A percentile compares a stretch with the other conserved stretches of the same genome.
These are phyloP conservation scores for Pseudochirops cupreus DNA, from an alignment of 2,797 vertebrate species.

Conservation along the genomic window DNA sequence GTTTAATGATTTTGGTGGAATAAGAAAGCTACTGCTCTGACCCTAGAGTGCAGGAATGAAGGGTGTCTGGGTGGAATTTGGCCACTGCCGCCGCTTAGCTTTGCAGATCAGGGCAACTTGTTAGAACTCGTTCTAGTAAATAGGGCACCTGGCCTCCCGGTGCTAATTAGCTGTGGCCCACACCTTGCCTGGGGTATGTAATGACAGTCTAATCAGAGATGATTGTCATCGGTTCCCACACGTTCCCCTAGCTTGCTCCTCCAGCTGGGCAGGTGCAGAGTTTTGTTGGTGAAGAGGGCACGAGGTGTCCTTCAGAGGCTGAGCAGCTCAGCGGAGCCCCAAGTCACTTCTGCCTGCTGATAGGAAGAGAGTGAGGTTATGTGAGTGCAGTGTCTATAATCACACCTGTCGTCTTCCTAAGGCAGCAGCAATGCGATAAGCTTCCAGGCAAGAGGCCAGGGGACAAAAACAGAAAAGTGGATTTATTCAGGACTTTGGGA, in stretches of 20 bases:
- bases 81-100: constrained; percentile 22
- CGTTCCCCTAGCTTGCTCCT: constrained; percentile 49
- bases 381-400: constrained; percentile 61
- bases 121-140: constrained; percentile 57
- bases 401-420: constrained; percentile 70
- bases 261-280: constrained; percentile 43
- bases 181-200: constrained; percentile 40
- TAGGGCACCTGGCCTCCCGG: constrained; percentile 50
- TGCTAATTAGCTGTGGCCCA: constrained; percentile 71
- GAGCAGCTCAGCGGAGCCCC: constrained; percentile 67
- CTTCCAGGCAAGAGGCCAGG: constrained; percentile 69
- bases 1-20: neutral
- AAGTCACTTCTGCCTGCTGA: constrained; percentile 61
- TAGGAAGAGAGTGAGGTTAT: constrained; percentile 67
- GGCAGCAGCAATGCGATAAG: constrained; percentile 73
- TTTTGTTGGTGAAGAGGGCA: constrained; percentile 33
- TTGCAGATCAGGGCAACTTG: constrained; percentile 50
- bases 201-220: constrained; percentile 48
- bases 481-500: constrained; percentile 54
- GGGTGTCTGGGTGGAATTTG: constrained; percentile 45
- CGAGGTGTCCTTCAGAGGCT: constrained; percentile 51
- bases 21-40: neutral
- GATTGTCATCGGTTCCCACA: constrained; percentile 64
- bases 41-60: constrained; percentile 47
- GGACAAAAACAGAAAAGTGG: constrained; percentile 54